Conservation (phyloP, 2,113 vertebrate species). For the Pachypanchax playfairii region DNA sequence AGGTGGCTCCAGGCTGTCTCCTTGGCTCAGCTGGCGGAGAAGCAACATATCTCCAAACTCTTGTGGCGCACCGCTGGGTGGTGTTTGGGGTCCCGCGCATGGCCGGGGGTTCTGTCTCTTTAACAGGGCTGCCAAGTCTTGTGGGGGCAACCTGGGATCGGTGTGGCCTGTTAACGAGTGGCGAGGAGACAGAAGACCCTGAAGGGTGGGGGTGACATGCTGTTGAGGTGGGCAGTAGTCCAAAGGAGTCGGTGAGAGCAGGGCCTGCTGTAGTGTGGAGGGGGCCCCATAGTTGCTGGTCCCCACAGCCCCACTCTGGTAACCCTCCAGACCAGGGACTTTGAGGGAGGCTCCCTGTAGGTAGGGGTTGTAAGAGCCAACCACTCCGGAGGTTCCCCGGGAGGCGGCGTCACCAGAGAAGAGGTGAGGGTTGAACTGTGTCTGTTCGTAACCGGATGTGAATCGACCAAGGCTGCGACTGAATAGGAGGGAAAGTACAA, state of each 20-base stretch:
- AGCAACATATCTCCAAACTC: constrained; percentile 88
- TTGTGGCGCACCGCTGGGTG: constrained; percentile 69
- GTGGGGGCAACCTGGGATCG: constrained; percentile 89
- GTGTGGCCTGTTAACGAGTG: constrained; percentile 94
- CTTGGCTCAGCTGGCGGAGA: constrained; percentile 90
- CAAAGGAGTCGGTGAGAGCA: constrained; percentile 92
- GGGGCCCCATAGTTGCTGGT: constrained; percentile 73
- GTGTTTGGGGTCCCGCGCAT: constrained; percentile 70
- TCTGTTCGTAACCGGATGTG: constrained; percentile 89
- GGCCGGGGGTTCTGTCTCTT: constrained; percentile 84
- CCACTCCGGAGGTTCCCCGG: constrained; percentile 63
- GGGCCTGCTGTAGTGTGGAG: constrained; percentile 94
- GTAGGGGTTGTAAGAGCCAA: constrained; percentile 80
- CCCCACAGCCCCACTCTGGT: constrained; percentile 80
- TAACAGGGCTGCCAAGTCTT: constrained; percentile 90
- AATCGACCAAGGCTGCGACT: constrained; percentile 89
- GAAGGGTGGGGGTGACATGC: constrained; percentile 93
- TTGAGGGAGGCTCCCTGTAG: constrained; percentile 84
- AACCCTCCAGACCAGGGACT: constrained; percentile 82
- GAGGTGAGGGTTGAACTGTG: constrained; percentile 89
- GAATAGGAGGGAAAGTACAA: constrained; percentile 18
- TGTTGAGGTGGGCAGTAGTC: constrained; percentile 91
- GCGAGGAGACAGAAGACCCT: constrained; percentile 95
- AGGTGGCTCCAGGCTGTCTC: constrained; percentile 82
- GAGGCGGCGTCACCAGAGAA: constrained; percentile 77